Evolutionary conservation across 2,113 vertebrate species (phyloP).

Genomic region (Thryonomys swinderianus): DNA sequence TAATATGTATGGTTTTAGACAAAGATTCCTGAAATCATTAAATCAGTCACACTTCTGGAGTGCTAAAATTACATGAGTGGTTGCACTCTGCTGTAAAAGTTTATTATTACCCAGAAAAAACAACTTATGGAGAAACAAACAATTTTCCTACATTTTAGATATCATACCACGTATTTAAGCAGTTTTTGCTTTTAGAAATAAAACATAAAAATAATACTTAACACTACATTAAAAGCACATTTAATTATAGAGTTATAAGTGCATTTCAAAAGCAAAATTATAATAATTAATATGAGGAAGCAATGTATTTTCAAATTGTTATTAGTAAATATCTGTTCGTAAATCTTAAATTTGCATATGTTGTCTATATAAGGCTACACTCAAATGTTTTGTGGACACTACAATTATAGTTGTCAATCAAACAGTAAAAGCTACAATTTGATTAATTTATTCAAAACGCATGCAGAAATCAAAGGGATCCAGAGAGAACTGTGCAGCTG

Average conservation of each 20-base stretch:
- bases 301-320: slow-evolving; percentile 24
- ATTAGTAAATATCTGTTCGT: slow-evolving; percentile 15
- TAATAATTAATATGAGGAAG: background rate
- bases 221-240: background rate
- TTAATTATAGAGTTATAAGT: background rate
- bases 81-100: background rate
- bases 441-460: slow-evolving; percentile 8
- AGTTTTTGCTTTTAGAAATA: background rate
- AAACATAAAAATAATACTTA: background rate
- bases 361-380: background rate
- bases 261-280: slow-evolving; percentile 21
- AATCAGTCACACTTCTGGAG: background rate
- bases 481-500: background rate
- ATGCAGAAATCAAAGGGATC: background rate
- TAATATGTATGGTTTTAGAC: background rate
- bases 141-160: background rate
- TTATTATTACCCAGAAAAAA: background rate
- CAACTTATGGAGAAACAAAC: background rate
- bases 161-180: background rate
- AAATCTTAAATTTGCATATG: background rate
- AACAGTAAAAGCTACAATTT: background rate
- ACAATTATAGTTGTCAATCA: background rate
- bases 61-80: background rate
- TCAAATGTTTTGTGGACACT: background rate
- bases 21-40: background rate